A percentile compares a stretch with the other conserved stretches of the same genome.
Conservation (phyloP, 2,888 invertebrate species). For the Drosophila subquinaria region DNA sequence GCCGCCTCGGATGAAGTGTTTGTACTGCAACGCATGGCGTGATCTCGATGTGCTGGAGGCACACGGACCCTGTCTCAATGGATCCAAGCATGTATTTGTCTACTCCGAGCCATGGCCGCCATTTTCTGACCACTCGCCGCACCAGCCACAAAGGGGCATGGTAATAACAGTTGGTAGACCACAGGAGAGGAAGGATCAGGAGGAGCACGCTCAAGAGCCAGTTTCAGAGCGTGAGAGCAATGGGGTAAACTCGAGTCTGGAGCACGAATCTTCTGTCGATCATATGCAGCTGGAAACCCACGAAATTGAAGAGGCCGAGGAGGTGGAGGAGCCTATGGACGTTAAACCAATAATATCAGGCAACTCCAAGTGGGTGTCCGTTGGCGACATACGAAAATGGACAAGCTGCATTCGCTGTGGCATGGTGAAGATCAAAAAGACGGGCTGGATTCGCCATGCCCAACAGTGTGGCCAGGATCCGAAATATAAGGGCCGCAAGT, state of each 20-base stretch:
- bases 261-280: background rate
- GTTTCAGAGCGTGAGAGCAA: background rate
- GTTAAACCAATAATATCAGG: conserved; percentile 9
- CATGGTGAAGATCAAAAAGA: background rate
- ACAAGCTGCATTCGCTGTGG: conserved; percentile 40
- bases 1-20: conserved; percentile 42
- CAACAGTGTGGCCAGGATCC: conserved; percentile 47
- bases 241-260: too few relatives aligned
- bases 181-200: too few relatives aligned
- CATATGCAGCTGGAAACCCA: background rate
- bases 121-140: conserved; percentile 28
- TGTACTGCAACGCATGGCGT: conserved; percentile 34
- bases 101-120: conserved; percentile 46
- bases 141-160: background rate
- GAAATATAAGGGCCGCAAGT: conserved; percentile 3
- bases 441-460: conserved; percentile 45
- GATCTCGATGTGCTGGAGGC: conserved; percentile 6
- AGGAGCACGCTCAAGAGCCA: background rate
- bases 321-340: background rate
- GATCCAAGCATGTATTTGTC: conserved; percentile 33
- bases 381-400: conserved; percentile 29
- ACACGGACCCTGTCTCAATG: conserved; percentile 23
- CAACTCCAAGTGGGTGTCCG: conserved; percentile 26
- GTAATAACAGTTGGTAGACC: background rate
- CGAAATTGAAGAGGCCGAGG: background rate